Conservation (phyloP, 2,113 vertebrate genomes). For the Elephas maximus region DNA sequence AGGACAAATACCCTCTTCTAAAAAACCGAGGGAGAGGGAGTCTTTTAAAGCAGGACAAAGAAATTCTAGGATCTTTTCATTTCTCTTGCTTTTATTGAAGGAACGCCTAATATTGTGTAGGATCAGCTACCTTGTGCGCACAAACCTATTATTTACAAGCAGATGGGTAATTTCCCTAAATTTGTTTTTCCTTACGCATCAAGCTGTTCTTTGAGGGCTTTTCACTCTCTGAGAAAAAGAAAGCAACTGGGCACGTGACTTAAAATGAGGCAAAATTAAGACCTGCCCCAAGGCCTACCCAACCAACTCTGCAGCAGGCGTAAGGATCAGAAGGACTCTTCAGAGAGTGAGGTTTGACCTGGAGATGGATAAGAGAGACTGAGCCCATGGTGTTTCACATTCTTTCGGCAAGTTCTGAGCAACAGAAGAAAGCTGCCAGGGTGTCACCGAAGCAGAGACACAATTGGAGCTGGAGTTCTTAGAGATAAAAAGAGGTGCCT, state of each 20-base stretch:
- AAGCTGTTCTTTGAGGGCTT: slow-evolving; percentile 28
- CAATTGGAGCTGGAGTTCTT: slow-evolving; percentile 47
- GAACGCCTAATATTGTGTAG: neutral
- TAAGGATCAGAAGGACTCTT: neutral
- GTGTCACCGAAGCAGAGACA: slow-evolving; percentile 10
- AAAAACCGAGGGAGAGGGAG: neutral
- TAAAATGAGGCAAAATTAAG: slow-evolving; percentile 38
- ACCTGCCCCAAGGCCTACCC: neutral
- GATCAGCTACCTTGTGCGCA: slow-evolving; percentile 6
- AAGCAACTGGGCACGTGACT: slow-evolving; percentile 25
- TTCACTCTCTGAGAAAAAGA: slow-evolving; percentile 40
- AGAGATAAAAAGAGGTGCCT: slow-evolving; percentile 55
- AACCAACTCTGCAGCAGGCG: neutral
- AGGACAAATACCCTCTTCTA: slow-evolving; percentile 70
- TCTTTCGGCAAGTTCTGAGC: slow-evolving; percentile 57
- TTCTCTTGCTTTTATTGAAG: slow-evolving; percentile 48
- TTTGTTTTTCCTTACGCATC: slow-evolving; percentile 49
- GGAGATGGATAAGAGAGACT: neutral
- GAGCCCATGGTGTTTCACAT: neutral
- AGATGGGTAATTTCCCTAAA: slow-evolving; percentile 19
- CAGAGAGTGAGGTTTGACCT: neutral
- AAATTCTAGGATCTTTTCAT: slow-evolving; percentile 58
- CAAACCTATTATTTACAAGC: slow-evolving; percentile 25
- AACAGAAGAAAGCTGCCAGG: neutral
- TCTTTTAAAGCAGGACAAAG: slow-evolving; percentile 66